Base-by-base conservation (phyloP, 2,888 invertebrate genomes). In the Ariolimax columbianus region DNA sequence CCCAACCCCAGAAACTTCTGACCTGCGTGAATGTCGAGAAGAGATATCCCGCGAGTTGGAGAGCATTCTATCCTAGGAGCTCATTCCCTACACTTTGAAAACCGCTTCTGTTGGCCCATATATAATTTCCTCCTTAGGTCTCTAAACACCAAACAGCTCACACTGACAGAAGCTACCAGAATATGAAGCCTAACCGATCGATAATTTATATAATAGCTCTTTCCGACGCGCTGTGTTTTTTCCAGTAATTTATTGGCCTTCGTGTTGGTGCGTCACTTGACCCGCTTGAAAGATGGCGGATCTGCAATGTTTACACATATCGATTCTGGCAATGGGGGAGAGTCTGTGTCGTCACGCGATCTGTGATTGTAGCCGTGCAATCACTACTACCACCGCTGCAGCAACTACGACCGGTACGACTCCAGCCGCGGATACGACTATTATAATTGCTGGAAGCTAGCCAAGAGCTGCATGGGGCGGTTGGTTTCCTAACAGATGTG, bases 301-400 rank as follows among this genome's bases (percentile, higher is more conserved):
- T 19, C 47, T 43, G 43, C 75, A 63, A 40, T 82, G 82, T 82
- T 82, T 72, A 82, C 82, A 38, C 43, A 14, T 75, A 82, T 82
- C 63, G 82, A 75, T 75, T 63, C 23, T 1, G 0, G 51, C 68
- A 30, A 1, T 43, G 33, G 72, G 30, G 82, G 7, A 40, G 6
- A 72, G 43, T 63, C 3, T 43, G 79, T 79, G 79, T 79, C 17
- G n/a, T 68, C 30, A 40, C 40, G 68, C 43, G 19, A 79, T 63
- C 66, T 79, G 9, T 38, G 43, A 36, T 43, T 63, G 63, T 33
- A 14, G 59, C 30, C 2, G 6, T 47, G 33, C 68, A 68, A 33
- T n/a, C 23, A 72, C 40, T 11, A 26, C 72, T 9, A n/a, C 36
- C 70, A 38, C 36, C 7, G 38, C 40, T 40, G 26, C 72, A 40